Percentiles rank a stretch among this genome's conserved stretches.
phyloP scores from a whole-genome alignment of 2,113 vertebrate species.

The Catharus fuscescens region DNA sequence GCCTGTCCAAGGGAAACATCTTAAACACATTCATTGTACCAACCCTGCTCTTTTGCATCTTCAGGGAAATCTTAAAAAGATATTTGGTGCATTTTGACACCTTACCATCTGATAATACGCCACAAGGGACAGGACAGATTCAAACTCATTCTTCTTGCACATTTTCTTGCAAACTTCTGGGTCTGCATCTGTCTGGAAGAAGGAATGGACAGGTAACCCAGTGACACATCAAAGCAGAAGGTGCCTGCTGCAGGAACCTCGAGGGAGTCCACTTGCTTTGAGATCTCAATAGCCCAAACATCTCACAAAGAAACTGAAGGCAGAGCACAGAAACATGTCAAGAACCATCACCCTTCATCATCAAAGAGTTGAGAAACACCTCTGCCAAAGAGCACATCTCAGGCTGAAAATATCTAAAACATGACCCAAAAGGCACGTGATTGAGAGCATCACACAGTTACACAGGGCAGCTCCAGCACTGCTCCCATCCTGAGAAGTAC shows the following conservation, averaged over 20 bases:
- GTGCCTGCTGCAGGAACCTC: background rate
- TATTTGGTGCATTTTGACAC: background rate
- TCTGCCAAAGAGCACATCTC: background rate
- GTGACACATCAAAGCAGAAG: background rate
- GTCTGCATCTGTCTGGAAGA: conserved; percentile 92
- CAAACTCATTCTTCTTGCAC: conserved; percentile 90
- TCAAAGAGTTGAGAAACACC: background rate
- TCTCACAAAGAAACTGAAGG: background rate
- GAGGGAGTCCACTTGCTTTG: background rate
- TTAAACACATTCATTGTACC: background rate
- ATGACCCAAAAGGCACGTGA: background rate
- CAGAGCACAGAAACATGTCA: background rate
- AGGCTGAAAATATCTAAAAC: background rate
- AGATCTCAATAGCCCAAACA: background rate
- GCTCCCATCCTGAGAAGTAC: background rate
- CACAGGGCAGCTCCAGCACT: background rate
- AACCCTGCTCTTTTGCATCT: background rate
- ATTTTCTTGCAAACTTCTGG: conserved; percentile 97
- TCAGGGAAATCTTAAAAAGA: background rate
- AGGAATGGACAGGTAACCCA: conserved; percentile 20
- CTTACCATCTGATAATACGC: conserved; percentile 98
- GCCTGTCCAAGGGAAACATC: background rate
- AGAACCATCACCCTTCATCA: background rate
- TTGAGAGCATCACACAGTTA: background rate
- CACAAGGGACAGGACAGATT: conserved; percentile 91